Evolutionary conservation across 2,888 invertebrate species (phyloP), one percentile per base, ranked within the genome.

Genomic region (Nineta flava): DNA sequence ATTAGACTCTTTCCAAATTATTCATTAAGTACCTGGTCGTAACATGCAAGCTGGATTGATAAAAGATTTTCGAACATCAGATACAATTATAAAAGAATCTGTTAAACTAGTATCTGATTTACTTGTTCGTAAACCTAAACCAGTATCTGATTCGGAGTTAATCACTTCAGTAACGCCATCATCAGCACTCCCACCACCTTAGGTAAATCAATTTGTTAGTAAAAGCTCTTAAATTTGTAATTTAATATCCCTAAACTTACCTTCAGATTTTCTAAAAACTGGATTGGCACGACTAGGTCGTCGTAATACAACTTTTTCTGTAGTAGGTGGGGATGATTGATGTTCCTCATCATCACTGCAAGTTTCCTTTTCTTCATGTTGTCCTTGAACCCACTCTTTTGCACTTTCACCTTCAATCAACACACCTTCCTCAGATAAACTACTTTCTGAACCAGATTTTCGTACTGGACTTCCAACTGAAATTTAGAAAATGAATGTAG

Each of bases 91-190:
- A 67, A 92, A 93, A 19, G 91, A 88, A 63, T 92, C 91, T 0
- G 87, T 87, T 15, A 93, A 75, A 62, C 90, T 91, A 0, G 90
- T 91, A 63, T 92, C 91, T 2, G 90, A 90, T 72, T 91, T 91
- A 67, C 91, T 91, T 9, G 86, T 75, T 47, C 90, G 75, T 57
- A 91, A 75, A 1, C 79, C 78, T 21, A 58, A 59, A 32, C 61
- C 58, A 50, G 66, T 67, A 48, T 67, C 68, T 9, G 63, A 59
- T 52, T 63, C 66, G 15, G 52, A 52, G 16, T 54, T 55, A 26
- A 26, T 26, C 7, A 6, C 26, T 15, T 54, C 51, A 13, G 50
- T 26, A 26, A 64, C 65, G 6, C 59, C 63, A 32, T 65, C 69
- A 26, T 68, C 71, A 2, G 61, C 60, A 56, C 77, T 77, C 62